These are phyloP conservation scores for Antedon bifida DNA, from an alignment of 35 echinoderm and acorn worm species.

Conservation along the genomic window DNA sequence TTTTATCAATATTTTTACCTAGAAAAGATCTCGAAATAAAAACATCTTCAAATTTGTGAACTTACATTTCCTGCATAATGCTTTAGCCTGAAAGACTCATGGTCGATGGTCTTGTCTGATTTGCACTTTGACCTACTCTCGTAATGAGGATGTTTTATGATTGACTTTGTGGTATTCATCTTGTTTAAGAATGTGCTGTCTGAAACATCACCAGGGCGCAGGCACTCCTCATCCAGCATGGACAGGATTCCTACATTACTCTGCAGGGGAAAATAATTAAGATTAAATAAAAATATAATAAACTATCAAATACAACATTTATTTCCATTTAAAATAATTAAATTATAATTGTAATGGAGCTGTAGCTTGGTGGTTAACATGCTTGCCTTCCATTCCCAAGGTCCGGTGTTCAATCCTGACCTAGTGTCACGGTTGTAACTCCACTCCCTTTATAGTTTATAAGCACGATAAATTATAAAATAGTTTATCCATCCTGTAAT, in stretches of 20 bases:
- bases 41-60: not conserved
- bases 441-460: no score
- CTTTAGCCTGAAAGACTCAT: conserved; percentile 75
- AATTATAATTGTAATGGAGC: no score
- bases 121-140: conserved; percentile 87
- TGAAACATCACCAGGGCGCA: conserved; percentile 66
- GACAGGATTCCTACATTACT: conserved; percentile 73
- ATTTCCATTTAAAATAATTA: no score
- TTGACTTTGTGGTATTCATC: conserved; percentile 48
- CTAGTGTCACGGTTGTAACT: no score
- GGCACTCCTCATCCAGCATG: conserved; percentile 97
- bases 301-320: no score
- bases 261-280: conserved; percentile 5
- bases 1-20: no score
- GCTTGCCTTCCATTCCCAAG: no score
- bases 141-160: conserved; percentile 64
- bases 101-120: conserved; percentile 75
- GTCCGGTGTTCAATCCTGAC: no score
- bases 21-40: no score
- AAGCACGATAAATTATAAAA: no score
- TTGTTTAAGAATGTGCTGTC: conserved; percentile 86
- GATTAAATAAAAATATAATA: not conserved
- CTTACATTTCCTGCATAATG: conserved; percentile 96
- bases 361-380: no score
- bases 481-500: no score